These are phyloP conservation scores for Calyptomena viridis DNA, from an alignment of 2,113 vertebrate species.

Conservation along the genomic window DNA sequence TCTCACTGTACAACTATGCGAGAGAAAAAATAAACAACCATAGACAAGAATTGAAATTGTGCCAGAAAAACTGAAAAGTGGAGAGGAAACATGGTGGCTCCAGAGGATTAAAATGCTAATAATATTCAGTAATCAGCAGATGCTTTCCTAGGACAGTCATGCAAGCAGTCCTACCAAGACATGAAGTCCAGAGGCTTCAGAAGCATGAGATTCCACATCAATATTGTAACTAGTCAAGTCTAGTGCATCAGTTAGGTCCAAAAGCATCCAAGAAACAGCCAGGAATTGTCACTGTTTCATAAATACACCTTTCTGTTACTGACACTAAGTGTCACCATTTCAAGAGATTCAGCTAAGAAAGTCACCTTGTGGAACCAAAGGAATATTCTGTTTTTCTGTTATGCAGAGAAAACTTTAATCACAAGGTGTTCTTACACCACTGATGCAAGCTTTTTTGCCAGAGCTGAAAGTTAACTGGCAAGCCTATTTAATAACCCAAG, in stretches of 20 bases:
- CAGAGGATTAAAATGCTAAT: not conserved
- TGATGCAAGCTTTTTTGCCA: not conserved
- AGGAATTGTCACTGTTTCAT: not conserved
- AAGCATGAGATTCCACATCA: not conserved
- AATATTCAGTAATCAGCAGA: not conserved
- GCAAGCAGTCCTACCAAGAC: not conserved
- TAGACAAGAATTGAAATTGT: slow-evolving; percentile 22
- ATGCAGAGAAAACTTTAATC: not conserved
- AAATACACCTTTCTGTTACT: not conserved
- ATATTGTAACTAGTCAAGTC: not conserved
- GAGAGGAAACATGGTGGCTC: not conserved
- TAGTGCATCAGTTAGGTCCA: not conserved
- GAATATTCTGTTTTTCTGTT: not conserved
- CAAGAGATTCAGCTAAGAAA: not conserved
- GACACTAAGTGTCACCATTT: not conserved
- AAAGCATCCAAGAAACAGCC: not conserved
- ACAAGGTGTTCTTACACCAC: not conserved
- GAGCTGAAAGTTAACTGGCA: not conserved
- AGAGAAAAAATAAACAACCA: slow-evolving; percentile 39
- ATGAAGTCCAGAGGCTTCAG: not conserved
- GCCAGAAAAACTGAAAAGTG: not conserved
- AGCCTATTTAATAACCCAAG: not conserved
- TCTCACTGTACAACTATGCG: slow-evolving; percentile 23
- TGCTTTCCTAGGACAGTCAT: not conserved
- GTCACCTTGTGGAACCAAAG: not conserved